Evolutionary conservation across 2,888 invertebrate genomes (phyloP).

Genomic region (Palloptera scutellata): DNA sequence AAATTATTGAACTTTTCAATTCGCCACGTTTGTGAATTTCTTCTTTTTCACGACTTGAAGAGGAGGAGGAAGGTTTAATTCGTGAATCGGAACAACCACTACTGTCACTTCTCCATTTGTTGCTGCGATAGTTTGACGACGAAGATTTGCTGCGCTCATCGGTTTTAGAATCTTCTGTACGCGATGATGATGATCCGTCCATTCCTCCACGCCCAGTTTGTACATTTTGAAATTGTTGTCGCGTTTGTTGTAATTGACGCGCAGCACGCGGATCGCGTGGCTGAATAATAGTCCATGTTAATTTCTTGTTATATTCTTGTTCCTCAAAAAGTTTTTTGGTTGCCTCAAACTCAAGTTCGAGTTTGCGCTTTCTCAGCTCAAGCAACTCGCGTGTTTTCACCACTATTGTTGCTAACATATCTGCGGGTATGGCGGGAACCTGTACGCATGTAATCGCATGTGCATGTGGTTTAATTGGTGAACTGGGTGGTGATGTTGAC

Average conservation of each 20-base stretch:
- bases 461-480: constrained; percentile 50
- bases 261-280: constrained; percentile 64
- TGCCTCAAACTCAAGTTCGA: constrained; percentile 86
- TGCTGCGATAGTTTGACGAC: constrained; percentile 23
- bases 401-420: constrained; percentile 80
- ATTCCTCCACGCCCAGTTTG: constrained; percentile 15
- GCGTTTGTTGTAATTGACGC: constrained; percentile 59
- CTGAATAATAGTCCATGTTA: constrained; percentile 46
- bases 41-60: constrained; percentile 39
- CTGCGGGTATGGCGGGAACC: constrained; percentile 53
- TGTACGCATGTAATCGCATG: constrained; percentile 21
- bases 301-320: constrained; percentile 70
- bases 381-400: constrained; percentile 87
- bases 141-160: constrained; percentile 14
- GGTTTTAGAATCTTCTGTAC: constrained; percentile 1
- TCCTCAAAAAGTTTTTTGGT: constrained; percentile 81
- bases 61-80: constrained; percentile 54
- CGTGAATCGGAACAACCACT: constrained; percentile 42
- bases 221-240: constrained; percentile 13
- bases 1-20: constrained; percentile 52
- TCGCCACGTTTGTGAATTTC: constrained; percentile 53
- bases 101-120: constrained; percentile 42
- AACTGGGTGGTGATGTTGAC: no score
- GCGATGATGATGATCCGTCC: constrained; percentile 28
- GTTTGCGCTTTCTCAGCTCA: constrained; percentile 83